Base-by-base conservation (phyloP, 2,113 vertebrate species). In the Oryzias curvinotus region DNA sequence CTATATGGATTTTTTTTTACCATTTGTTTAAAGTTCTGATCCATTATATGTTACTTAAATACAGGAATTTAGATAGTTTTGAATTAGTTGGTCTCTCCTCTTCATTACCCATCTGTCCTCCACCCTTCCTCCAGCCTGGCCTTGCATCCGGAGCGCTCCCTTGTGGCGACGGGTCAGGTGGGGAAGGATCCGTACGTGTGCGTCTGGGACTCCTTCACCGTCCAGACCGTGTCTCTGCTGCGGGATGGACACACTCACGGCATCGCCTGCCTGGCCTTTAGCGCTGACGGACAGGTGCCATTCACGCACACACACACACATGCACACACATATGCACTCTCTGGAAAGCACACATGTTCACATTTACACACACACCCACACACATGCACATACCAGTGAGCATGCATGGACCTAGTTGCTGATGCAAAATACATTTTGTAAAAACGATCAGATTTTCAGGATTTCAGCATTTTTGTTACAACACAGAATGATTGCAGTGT, bases 171-270 rank as follows among this genome's bases (percentile, higher is more conserved):
- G 0, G 96, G 96, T 57, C 96, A 98, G 84, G 96, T 98, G 63
- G 96, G 96, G 41, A 98, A 96, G 86, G 96, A 98, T 15, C 96
- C 96, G 2, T 97, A 95, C 5, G 91, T 98, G 62, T 98, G 96
- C 72, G 90, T 98, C 77, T 98, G 96, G 96, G 96, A 98, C 84
- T 93, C 94, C 16, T 94, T 95, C 81, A 92, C 86, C 0, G 82
- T 91, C 5, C 95, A 94, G 72, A 96, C 93, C 0, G 89, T 96
- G 61, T 96, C 96, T 57, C 94, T 98, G 78, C 93, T 98, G 47
- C 94, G 96, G 68, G 96, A 98, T 59, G 93, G 93, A 12, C 96
- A 98, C 74, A 98, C 96, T 0, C 96, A 98, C 19, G 96, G 96
- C 57, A 93, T 98, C 14, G 96, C 96, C 80, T 97, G 96, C 85